A percentile compares a stretch with the other conserved stretches of the same genome.
phyloP scores from a whole-genome alignment of 2,797 vertebrate genomes.

The Arremon aurantiirostris region DNA sequence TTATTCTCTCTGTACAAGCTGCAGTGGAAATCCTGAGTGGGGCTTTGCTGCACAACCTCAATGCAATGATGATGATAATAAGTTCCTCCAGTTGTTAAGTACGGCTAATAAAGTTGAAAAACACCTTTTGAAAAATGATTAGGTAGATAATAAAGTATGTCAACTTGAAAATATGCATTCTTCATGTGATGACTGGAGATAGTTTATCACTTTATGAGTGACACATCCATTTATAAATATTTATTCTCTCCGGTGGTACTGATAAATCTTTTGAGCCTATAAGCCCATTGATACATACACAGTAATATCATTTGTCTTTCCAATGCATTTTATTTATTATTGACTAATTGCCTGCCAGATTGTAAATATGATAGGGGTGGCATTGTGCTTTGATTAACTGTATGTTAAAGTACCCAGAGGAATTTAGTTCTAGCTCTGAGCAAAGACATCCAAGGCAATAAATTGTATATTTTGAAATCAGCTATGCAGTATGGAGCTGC shows the following conservation, averaged over 20 bases:
- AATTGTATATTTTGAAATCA: slow-evolving; percentile 73
- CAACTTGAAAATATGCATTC: slow-evolving; percentile 65
- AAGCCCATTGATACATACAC: slow-evolving; percentile 65
- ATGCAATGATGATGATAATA: background rate
- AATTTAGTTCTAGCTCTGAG: slow-evolving; percentile 66
- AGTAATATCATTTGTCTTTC: slow-evolving; percentile 61
- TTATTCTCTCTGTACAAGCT: background rate
- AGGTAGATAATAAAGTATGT: slow-evolving; percentile 64
- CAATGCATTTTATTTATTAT: slow-evolving; percentile 70
- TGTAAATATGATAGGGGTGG: slow-evolving; percentile 74
- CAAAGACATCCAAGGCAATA: slow-evolving; percentile 74
- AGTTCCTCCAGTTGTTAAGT: slow-evolving; percentile 49
- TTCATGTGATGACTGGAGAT: slow-evolving; percentile 61
- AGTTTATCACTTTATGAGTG: slow-evolving; percentile 65
- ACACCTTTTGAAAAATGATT: slow-evolving; percentile 67
- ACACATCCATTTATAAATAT: slow-evolving; percentile 71
- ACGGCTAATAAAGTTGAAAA: slow-evolving; percentile 61
- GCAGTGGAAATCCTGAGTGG: background rate
- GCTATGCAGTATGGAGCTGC: slow-evolving; percentile 50
- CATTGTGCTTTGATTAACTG: slow-evolving; percentile 73
- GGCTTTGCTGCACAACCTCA: background rate
- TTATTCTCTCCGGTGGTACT: slow-evolving; percentile 68
- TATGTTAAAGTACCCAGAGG: slow-evolving; percentile 71
- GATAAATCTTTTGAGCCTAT: slow-evolving; percentile 72
- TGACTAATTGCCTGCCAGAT: slow-evolving; percentile 78